Evolutionary conservation across 2,113 vertebrate genomes (phyloP).

Genomic region (Triplophysa dalaica): DNA sequence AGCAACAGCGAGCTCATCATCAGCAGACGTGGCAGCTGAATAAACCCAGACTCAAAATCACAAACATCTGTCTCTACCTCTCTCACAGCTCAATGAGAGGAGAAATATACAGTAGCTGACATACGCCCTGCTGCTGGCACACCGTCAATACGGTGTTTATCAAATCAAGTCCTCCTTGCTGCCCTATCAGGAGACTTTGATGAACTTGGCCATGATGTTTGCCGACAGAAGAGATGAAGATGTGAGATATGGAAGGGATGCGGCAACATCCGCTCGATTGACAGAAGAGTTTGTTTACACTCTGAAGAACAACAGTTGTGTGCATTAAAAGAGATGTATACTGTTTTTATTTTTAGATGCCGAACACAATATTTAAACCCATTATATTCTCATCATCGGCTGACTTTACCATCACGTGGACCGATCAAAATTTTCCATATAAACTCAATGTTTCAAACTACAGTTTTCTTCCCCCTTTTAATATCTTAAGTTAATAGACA

Average conservation of each 20-base stretch:
- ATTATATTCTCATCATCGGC: no score
- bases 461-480: background rate
- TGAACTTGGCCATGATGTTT: slow-evolving; percentile 21
- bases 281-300: slow-evolving; percentile 17
- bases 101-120: background rate
- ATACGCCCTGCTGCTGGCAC: slow-evolving; percentile 23
- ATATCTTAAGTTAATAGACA: slow-evolving; percentile 62
- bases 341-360: background rate
- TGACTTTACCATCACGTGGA: no score
- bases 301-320: background rate
- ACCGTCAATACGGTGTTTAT: slow-evolving; percentile 20
- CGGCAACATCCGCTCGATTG: slow-evolving; percentile 34
- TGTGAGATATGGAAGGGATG: background rate
- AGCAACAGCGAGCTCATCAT: slow-evolving; percentile 35
- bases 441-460: background rate
- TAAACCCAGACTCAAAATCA: background rate
- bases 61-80: slow-evolving; percentile 20
- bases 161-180: slow-evolving; percentile 25
- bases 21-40: background rate
- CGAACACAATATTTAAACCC: no score
- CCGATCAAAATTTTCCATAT: background rate
- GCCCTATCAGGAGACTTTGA: slow-evolving; percentile 17
- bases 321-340: background rate
- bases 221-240: background rate
- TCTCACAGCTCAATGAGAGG: background rate